phyloP scores from a whole-genome alignment of 2,113 vertebrate genomes.

The Cynocephalus volans region DNA sequence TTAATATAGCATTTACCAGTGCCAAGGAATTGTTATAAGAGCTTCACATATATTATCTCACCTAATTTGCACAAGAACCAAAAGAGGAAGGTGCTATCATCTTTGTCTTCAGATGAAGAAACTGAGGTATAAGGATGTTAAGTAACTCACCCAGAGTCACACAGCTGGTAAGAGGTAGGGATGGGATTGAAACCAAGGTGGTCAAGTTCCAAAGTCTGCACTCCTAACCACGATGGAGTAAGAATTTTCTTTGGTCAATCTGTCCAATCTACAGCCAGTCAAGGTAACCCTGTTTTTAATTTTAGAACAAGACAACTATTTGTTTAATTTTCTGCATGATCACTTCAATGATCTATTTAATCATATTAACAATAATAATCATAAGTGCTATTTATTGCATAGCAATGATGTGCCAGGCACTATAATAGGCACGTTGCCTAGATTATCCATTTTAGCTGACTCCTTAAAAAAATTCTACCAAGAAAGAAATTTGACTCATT shows the following conservation, averaged over 20 bases:
- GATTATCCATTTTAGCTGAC: neutral
- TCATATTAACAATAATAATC: conserved; percentile 17
- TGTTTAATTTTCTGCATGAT: conserved; percentile 53
- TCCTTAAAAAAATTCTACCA: conserved; percentile 43
- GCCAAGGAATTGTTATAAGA: neutral
- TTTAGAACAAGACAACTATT: neutral
- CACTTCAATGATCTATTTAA: conserved; percentile 30
- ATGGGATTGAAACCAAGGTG: neutral
- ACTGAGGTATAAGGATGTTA: neutral
- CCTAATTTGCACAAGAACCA: neutral
- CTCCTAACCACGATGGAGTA: neutral
- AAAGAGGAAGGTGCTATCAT: neutral
- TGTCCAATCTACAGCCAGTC: neutral
- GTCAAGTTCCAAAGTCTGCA: neutral
- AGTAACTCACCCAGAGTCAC: neutral
- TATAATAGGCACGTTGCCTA: neutral
- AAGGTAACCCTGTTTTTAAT: conserved; percentile 51
- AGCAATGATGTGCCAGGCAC: neutral
- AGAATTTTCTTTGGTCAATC: conserved; percentile 9
- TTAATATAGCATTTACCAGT: neutral
- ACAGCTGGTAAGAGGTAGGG: neutral
- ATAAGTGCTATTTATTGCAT: neutral
- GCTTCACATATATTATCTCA: neutral
- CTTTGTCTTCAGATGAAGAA: neutral
- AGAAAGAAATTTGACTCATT: neutral